Evolutionary conservation across 2,797 vertebrate species (phyloP).

Genomic region (Bryconaethiops microstoma): DNA sequence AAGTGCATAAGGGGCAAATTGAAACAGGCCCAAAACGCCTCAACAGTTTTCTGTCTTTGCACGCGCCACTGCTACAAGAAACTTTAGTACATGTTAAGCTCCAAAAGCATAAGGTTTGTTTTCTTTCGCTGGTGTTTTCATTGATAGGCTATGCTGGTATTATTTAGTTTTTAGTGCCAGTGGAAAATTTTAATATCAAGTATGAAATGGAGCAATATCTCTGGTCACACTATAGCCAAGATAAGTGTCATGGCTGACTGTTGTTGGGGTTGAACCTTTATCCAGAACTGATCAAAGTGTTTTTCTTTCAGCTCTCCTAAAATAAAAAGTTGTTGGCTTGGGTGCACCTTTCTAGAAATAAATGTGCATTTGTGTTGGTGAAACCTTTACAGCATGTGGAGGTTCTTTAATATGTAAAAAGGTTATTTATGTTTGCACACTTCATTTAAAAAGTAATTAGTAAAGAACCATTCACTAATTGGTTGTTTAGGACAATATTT

Average conservation of each 20-base stretch:
- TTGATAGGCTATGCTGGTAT: not conserved
- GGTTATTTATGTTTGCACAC: too few relatives aligned
- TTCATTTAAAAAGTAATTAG: too few relatives aligned
- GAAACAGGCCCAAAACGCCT: slow-evolving; percentile 49
- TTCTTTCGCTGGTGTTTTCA: not conserved
- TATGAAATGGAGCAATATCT: not conserved
- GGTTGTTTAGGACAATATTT: too few relatives aligned
- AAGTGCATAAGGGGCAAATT: slow-evolving; percentile 17
- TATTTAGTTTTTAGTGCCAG: not conserved
- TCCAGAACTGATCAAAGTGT: not conserved
- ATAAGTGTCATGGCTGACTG: not conserved
- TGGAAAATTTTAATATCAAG: not conserved
- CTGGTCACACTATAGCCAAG: not conserved
- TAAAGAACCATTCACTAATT: too few relatives aligned
- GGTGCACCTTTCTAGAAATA: not conserved
- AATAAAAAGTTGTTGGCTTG: not conserved
- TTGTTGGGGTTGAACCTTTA: not conserved
- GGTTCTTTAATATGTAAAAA: too few relatives aligned
- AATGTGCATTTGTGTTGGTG: not conserved
- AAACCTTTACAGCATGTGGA: too few relatives aligned
- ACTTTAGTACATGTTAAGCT: slow-evolving; percentile 11
- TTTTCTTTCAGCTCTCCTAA: not conserved
- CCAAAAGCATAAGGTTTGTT: not conserved
- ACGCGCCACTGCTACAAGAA: slow-evolving; percentile 54
- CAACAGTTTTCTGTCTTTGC: slow-evolving; percentile 63